Conservation (phyloP, 1,140 invertebrate genomes). For the Tetramorium alpestre region DNA sequence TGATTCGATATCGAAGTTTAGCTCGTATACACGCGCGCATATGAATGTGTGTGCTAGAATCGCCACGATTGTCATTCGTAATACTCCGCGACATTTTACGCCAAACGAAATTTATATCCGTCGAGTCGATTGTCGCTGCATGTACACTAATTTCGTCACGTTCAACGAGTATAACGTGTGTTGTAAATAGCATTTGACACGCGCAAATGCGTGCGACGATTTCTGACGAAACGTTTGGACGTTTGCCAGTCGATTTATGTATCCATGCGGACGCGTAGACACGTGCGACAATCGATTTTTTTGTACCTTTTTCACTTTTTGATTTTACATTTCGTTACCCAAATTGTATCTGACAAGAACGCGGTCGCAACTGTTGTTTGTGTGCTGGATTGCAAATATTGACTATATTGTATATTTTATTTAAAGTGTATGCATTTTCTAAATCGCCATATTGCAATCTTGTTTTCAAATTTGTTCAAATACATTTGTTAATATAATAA, state of each 20-base stretch:
- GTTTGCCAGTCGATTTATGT: constrained; percentile 39
- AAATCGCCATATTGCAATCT: background rate
- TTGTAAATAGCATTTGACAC: constrained; percentile 45
- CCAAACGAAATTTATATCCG: constrained; percentile 60
- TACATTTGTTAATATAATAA: background rate
- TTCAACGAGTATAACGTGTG: constrained; percentile 22
- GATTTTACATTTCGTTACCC: constrained; percentile 27
- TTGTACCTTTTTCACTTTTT: constrained; percentile 18
- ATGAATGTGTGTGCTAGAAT: constrained; percentile 26
- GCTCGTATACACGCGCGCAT: background rate
- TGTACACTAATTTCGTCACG: constrained; percentile 35
- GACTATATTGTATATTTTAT: background rate
- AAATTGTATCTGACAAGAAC: constrained; percentile 11
- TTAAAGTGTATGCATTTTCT: background rate
- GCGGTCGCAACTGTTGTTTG: background rate
- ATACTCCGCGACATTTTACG: constrained; percentile 54
- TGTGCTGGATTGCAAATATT: background rate
- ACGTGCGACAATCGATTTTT: constrained; percentile 22
- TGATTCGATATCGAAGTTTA: constrained; percentile 17
- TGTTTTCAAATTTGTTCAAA: background rate
- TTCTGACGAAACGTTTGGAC: constrained; percentile 38
- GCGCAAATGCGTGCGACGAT: constrained; percentile 36
- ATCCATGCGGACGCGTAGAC: constrained; percentile 18
- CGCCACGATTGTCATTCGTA: constrained; percentile 55
- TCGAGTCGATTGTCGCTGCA: constrained; percentile 51